Evolutionary conservation across 2,888 invertebrate species (phyloP).

Genomic region (Monopis laevigella): DNA sequence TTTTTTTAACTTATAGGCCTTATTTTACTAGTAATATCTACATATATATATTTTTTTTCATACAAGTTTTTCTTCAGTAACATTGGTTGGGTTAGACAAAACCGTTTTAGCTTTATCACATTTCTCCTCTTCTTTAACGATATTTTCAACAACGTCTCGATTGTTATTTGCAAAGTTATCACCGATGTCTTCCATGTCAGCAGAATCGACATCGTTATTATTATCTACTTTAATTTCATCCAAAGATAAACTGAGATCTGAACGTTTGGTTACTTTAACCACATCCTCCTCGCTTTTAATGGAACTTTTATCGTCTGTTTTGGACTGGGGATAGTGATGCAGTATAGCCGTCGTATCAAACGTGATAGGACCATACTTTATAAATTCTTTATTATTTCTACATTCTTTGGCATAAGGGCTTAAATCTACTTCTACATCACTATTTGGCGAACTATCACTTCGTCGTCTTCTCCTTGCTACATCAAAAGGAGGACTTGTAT

Average conservation of each 20-base stretch:
- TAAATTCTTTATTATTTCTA: conserved; percentile 35
- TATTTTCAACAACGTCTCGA: conserved; percentile 18
- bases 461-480: conserved; percentile 23
- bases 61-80: conserved; percentile 60
- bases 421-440: conserved; percentile 33
- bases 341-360: conserved; percentile 56
- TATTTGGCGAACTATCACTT: conserved; percentile 22
- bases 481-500: conserved; percentile 24
- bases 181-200: conserved; percentile 26
- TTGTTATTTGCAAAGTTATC: conserved; percentile 47
- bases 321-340: conserved; percentile 55
- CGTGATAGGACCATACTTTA: conserved; percentile 56
- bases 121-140: conserved; percentile 23
- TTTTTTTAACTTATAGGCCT: conserved; percentile 17
- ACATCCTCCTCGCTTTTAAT: conserved; percentile 3
- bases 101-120: too few species aligned
- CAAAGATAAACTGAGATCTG: conserved; percentile 34
- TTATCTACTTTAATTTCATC: conserved; percentile 31
- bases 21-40: not conserved
- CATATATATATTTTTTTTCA: conserved; percentile 29
- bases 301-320: conserved; percentile 27
- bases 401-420: conserved; percentile 33
- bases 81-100: conserved; percentile 37
- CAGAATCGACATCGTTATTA: conserved; percentile 36
- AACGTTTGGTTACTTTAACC: conserved; percentile 35